Evolutionary conservation across 2,888 invertebrate genomes (phyloP).

Genomic region (Trachelus tabidus): DNA sequence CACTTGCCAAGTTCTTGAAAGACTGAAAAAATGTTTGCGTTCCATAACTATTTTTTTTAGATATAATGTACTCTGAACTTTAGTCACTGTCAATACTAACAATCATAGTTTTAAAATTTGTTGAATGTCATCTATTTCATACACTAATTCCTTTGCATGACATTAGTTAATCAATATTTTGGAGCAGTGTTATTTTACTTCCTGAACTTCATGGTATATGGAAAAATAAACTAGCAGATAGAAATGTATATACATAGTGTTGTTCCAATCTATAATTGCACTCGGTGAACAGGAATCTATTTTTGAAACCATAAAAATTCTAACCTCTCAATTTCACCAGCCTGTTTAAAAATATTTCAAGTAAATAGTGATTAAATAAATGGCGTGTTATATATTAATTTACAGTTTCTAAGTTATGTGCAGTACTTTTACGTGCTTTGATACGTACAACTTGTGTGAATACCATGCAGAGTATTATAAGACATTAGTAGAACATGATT

Average conservation of each 20-base stretch:
- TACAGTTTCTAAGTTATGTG: background rate
- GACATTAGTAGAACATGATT: background rate
- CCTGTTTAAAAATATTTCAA: background rate
- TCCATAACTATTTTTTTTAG: background rate
- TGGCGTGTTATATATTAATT: background rate
- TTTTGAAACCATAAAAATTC: constrained; percentile 42
- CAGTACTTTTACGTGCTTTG: background rate
- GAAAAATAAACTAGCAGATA: background rate
- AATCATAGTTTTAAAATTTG: background rate
- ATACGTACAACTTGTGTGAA: background rate
- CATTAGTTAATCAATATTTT: background rate
- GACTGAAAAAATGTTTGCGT: background rate
- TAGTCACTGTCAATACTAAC: background rate
- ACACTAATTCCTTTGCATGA: background rate
- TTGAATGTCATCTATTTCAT: background rate
- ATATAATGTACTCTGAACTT: background rate
- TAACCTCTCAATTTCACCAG: constrained; percentile 25
- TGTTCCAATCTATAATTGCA: constrained; percentile 24
- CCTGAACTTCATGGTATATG: background rate
- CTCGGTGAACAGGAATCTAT: constrained; percentile 34
- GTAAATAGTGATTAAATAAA: background rate
- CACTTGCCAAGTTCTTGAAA: background rate
- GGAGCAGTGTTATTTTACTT: background rate
- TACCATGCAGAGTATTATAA: too few species aligned
- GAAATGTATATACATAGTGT: background rate